Conservation (phyloP, 1,140 invertebrate species). For the Saccostrea glomerata region DNA sequence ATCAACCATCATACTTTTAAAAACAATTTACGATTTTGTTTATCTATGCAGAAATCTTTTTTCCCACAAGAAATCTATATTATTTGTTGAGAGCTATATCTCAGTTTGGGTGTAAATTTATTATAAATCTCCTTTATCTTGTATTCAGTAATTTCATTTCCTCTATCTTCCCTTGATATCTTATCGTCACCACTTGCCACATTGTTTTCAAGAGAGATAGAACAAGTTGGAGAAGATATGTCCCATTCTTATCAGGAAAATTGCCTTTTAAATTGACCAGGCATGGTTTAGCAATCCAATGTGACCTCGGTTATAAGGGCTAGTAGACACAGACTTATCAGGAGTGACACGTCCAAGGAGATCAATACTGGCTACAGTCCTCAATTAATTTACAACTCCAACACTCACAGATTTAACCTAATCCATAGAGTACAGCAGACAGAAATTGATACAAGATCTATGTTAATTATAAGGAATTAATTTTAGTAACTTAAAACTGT, state of each 20-base stretch:
- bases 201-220: not conserved
- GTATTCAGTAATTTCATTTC: not conserved
- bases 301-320: not conserved
- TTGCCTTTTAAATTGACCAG: slow-evolving; percentile 36
- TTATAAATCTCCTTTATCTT: slow-evolving; percentile 23
- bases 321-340: not conserved
- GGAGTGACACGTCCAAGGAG: not conserved
- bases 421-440: too few relatives aligned
- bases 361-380: not conserved
- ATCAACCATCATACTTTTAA: not conserved
- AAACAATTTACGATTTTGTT: not conserved
- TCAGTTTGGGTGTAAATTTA: slow-evolving; percentile 18
- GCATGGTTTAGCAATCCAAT: slow-evolving; percentile 34
- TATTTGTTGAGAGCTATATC: not conserved
- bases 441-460: too few relatives aligned
- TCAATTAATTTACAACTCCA: not conserved
- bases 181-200: slow-evolving; percentile 13
- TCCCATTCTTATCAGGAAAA: slow-evolving; percentile 17
- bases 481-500: too few relatives aligned
- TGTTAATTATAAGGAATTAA: too few relatives aligned
- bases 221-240: not conserved
- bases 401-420: too few relatives aligned
- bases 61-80: not conserved
- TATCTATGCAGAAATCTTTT: not conserved
- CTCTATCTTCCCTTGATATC: not conserved